Conservation (phyloP, 2,888 invertebrate species). For the Agrypnus murinus region DNA sequence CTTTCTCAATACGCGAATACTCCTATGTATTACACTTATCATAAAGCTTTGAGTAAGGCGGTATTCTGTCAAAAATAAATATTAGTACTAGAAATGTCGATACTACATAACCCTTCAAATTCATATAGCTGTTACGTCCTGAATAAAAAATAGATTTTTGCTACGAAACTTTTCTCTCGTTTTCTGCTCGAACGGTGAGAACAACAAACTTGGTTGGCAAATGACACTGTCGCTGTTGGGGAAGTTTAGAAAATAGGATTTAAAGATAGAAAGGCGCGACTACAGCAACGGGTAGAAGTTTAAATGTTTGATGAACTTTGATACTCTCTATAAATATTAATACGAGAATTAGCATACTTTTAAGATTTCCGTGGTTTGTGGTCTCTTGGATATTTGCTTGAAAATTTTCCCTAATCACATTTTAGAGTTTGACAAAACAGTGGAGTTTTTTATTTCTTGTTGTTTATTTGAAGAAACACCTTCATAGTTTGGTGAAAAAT, state of each 20-base stretch:
- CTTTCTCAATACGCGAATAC: not conserved
- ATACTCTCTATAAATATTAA: constrained; percentile 23
- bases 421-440: no score
- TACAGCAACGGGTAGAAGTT: constrained; percentile 7
- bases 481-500: no score
- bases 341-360: constrained; percentile 25
- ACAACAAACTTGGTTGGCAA: constrained; percentile 1
- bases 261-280: not conserved
- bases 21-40: not conserved
- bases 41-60: not conserved
- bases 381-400: not conserved
- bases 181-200: not conserved
- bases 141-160: constrained; percentile 21
- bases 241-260: not conserved
- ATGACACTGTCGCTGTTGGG: not conserved
- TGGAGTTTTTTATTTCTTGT: no score
- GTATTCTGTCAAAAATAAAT: not conserved
- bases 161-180: not conserved
- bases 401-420: no score
- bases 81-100: not conserved
- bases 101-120: constrained; percentile 16
- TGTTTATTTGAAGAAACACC: no score
- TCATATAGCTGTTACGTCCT: not conserved
- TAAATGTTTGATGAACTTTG: constrained; percentile 28
- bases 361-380: constrained; percentile 16